These are phyloP conservation scores for Balearica regulorum DNA, from an alignment of 2,797 vertebrate species.

Conservation along the genomic window DNA sequence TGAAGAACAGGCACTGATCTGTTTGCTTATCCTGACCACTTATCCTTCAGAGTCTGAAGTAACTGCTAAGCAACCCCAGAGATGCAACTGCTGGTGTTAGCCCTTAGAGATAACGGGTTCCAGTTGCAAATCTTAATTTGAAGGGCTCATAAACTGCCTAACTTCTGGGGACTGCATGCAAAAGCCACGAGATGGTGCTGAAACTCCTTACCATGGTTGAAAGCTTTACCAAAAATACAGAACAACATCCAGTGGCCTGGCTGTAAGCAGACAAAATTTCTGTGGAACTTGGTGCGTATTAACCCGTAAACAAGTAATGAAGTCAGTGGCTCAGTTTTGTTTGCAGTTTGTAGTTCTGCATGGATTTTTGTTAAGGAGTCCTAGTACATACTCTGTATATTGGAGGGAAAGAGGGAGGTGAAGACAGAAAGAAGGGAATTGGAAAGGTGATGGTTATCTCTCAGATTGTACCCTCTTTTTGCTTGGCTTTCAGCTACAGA, in stretches of 20 bases:
- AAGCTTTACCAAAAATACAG: not conserved
- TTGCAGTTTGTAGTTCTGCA: not conserved
- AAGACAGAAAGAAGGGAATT: not conserved
- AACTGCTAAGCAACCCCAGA: not conserved
- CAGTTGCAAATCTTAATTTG: not conserved
- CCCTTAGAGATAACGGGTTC: not conserved
- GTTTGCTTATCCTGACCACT: not conserved
- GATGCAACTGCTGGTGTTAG: not conserved
- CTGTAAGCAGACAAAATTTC: not conserved
- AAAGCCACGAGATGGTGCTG: constrained; percentile 53
- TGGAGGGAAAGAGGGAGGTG: not conserved
- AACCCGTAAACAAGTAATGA: not conserved
- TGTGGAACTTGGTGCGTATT: accelerated
- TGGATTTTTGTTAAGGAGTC: not conserved
- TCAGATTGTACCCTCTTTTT: not conserved
- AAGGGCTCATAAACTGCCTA: not conserved
- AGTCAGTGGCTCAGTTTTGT: not conserved
- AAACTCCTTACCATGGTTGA: not conserved
- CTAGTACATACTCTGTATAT: accelerated
- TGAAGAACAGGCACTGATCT: not conserved
- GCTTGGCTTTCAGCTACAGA: not conserved
- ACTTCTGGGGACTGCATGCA: accelerated
- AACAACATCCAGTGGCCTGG: not conserved
- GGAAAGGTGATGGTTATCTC: not conserved
- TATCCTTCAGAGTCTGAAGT: not conserved